A percentile compares a stretch with the other conserved stretches of the same genome.
Evolutionary conservation across 2,888 invertebrate species (phyloP).

Genomic region (Melipona beecheii): DNA sequence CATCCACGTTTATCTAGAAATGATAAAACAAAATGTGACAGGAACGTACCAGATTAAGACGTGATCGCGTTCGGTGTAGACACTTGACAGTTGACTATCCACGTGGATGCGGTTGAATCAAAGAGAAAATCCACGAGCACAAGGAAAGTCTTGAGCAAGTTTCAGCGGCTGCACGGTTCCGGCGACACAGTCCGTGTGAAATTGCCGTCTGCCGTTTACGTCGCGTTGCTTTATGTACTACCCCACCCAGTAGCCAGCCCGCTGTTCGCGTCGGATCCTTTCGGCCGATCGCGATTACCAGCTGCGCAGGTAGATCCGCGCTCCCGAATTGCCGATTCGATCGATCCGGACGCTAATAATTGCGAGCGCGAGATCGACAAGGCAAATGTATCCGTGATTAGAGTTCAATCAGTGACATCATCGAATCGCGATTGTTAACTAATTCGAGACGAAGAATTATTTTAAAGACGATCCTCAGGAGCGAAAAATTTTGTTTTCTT

Average conservation of each 20-base stretch:
- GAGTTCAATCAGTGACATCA: not conserved
- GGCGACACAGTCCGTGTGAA: slow-evolving; percentile 35
- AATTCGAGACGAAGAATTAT: no score
- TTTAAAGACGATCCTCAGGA: no score
- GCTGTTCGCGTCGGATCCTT: slow-evolving; percentile 41
- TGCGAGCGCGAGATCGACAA: slow-evolving; percentile 28
- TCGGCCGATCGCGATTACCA: slow-evolving; percentile 58
- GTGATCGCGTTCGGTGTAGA: not conserved
- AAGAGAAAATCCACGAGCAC: slow-evolving; percentile 4
- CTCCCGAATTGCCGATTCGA: slow-evolving; percentile 44
- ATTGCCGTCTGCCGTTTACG: slow-evolving; percentile 50
- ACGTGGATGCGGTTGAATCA: slow-evolving; percentile 51
- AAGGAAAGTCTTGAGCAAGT: not conserved
- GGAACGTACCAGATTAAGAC: slow-evolving; percentile 20
- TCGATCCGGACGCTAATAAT: slow-evolving; percentile 20
- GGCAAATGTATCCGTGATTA: not conserved
- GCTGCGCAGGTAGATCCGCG: slow-evolving; percentile 55
- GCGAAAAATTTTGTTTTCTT: no score
- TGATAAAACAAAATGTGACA: not conserved
- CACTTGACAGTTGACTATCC: slow-evolving; percentile 48
- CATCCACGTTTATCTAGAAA: not conserved
- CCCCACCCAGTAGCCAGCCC: slow-evolving; percentile 58
- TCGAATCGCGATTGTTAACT: not conserved
- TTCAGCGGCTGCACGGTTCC: slow-evolving; percentile 24
- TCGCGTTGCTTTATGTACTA: slow-evolving; percentile 63